Evolutionary conservation across 1,140 invertebrate genomes (phyloP).

Genomic region (Brachionus angularis): DNA sequence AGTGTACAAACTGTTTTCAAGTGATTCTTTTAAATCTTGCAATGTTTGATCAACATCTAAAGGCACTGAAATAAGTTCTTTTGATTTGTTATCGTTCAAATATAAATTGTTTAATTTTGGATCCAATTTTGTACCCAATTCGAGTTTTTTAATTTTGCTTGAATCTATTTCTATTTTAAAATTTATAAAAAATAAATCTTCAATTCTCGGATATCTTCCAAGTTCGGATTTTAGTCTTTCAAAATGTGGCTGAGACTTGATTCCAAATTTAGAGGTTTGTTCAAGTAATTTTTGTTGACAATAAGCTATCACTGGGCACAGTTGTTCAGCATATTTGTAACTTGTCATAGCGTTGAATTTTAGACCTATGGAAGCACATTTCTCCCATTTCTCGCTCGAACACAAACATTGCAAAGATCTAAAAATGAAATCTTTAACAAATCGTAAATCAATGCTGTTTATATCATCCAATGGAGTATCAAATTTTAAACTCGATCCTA

Average conservation of each 20-base stretch:
- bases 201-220: constrained; percentile 49
- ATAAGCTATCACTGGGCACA: constrained; percentile 53
- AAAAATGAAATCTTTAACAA: constrained; percentile 50
- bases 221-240: constrained; percentile 46
- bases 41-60: constrained; percentile 51
- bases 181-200: constrained; percentile 48
- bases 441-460: constrained; percentile 51
- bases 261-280: constrained; percentile 48
- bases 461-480: constrained; percentile 53
- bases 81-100: constrained; percentile 48
- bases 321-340: constrained; percentile 54
- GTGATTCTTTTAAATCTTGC: constrained; percentile 47
- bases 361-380: constrained; percentile 53
- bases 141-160: constrained; percentile 44
- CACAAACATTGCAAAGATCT: constrained; percentile 53
- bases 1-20: constrained; percentile 52
- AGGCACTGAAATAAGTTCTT: constrained; percentile 51
- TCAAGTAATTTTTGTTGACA: constrained; percentile 53
- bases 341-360: constrained; percentile 55
- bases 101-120: constrained; percentile 50
- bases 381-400: constrained; percentile 56
- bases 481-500: constrained; percentile 52
- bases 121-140: constrained; percentile 52
- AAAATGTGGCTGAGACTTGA: constrained; percentile 52
- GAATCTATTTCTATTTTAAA: constrained; percentile 48